Evolutionary conservation across 2,113 vertebrate species (phyloP), one percentile per base, ranked within the genome.

Genomic region (Phaethornis superciliosus): DNA sequence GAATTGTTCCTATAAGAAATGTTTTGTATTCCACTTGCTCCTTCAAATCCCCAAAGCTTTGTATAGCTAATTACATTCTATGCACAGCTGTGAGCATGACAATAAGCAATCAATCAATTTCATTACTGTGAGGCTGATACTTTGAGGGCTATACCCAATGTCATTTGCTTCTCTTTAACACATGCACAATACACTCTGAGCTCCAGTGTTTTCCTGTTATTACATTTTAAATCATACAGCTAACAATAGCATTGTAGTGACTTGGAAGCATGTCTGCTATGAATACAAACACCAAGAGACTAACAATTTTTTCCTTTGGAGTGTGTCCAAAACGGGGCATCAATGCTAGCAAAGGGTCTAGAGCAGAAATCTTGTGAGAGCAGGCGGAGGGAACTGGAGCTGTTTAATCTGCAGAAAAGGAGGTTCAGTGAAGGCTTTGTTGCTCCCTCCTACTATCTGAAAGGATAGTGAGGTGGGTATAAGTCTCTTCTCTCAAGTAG

Each of bases 151-250:
- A 30, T 35, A 70, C 7, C 60, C 23, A 55, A 79, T 94, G 63
- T 62, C 42, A 92, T 90, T 95, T 93, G 7, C 60, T 95, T 90
- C 93, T 81, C 89, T 91, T 35, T 70, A 89, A 95, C 83, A 65
- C 32, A 79, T 56, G 49, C 60, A 88, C 54, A 88, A 30, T 60
- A 52, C 24, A 63, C 40, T 91, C 62, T 13, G 59, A 84, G 26
- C 88, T 64, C 56, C 88, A 77, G 60, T 67, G 52, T 85, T 96
- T 95, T 94, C 44, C 26, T 95, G 83, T 86, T 95, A 86, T 79
- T 97, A 59, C 33, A 65, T 91, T 97, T 97, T 96, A 97, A 97
- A 94, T 97, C 60, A 95, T 52, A 54, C 26, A 71, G 20, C 42
- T 94, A 82, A 91, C 17, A 33, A 72, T 80, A 90, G 65, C 22